phyloP scores from a whole-genome alignment of 2,113 vertebrate genomes.

The Oxygymnocypris stewartii region DNA sequence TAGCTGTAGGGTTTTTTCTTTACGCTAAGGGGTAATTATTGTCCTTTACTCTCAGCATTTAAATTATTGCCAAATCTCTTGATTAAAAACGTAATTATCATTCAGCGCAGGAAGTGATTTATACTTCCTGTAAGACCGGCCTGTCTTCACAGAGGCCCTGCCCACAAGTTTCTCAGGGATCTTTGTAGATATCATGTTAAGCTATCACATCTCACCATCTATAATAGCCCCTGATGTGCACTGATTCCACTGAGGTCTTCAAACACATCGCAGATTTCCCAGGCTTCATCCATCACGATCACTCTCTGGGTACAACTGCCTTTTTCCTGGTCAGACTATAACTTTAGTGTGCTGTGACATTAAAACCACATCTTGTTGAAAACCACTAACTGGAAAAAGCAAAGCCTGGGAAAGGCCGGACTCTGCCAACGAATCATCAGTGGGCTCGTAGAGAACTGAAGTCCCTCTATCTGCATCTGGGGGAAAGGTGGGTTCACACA shows the following conservation, averaged over 20 bases:
- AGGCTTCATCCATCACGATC: slow-evolving; percentile 48
- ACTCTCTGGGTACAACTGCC: slow-evolving; percentile 46
- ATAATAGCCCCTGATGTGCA: slow-evolving; percentile 52
- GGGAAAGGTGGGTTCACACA: slow-evolving; percentile 36
- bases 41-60: background rate
- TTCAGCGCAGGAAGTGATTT: slow-evolving; percentile 27
- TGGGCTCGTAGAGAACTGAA: slow-evolving; percentile 39
- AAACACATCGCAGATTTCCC: slow-evolving; percentile 52
- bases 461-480: slow-evolving; percentile 33
- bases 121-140: slow-evolving; percentile 24
- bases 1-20: background rate
- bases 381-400: slow-evolving; percentile 58
- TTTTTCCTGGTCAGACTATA: slow-evolving; percentile 30
- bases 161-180: slow-evolving; percentile 41
- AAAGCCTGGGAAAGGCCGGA: slow-evolving; percentile 68
- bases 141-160: slow-evolving; percentile 39
- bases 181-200: slow-evolving; percentile 42
- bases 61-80: background rate
- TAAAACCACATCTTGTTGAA: slow-evolving; percentile 66
- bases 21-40: background rate
- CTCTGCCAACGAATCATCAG: slow-evolving; percentile 53
- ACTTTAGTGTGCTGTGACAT: slow-evolving; percentile 52
- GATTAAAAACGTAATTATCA: slow-evolving; percentile 36
- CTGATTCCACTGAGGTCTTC: slow-evolving; percentile 55
- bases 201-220: slow-evolving; percentile 44